Conservation (phyloP, 2,797 vertebrate species). For the Sebastes iracundus region DNA sequence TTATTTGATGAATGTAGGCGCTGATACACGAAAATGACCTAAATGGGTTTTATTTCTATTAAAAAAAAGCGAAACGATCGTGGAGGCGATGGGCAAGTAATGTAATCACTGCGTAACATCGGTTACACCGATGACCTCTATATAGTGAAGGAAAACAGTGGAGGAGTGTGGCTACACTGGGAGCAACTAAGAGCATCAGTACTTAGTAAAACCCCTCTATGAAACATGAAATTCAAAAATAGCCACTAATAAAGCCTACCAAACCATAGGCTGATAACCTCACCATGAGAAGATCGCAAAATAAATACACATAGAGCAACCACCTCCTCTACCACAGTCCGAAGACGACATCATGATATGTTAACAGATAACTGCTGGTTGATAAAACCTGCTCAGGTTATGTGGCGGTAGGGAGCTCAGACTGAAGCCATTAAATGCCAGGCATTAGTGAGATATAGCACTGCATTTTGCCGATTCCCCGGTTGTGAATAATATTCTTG, state of each 20-base stretch:
- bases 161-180: too few species aligned
- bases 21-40: too few species aligned
- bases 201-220: neutral
- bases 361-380: neutral
- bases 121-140: too few species aligned
- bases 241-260: neutral
- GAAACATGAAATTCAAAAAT: neutral
- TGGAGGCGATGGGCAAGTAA: too few species aligned
- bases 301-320: neutral
- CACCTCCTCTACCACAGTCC: too few species aligned
- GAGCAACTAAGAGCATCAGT: neutral
- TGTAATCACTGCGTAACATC: too few species aligned
- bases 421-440: neutral
- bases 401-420: neutral
- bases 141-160: too few species aligned
- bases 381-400: neutral
- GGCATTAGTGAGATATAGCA: neutral
- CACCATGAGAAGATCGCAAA: neutral
- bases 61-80: too few species aligned
- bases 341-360: neutral
- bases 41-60: too few species aligned
- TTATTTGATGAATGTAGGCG: accelerated
- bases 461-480: neutral
- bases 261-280: neutral
- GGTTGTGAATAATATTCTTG: neutral